phyloP scores from a whole-genome alignment of 2,888 invertebrate species.

The Ophioninae sp. region DNA sequence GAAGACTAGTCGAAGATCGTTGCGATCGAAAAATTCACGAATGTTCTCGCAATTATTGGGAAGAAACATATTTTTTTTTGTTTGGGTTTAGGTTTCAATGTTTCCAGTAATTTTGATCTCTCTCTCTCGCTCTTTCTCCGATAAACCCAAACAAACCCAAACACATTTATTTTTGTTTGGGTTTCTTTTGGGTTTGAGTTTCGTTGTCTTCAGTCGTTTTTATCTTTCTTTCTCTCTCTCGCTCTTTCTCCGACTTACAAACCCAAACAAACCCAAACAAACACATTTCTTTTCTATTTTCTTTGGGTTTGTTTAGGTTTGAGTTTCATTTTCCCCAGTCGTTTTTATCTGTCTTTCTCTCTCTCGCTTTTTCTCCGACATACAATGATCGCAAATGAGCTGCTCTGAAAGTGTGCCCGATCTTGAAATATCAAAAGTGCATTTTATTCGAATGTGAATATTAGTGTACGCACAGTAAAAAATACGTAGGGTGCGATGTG shows the following conservation, averaged over 20 bases:
- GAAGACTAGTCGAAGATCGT: slow-evolving; percentile 73
- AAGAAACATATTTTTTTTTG: neutral
- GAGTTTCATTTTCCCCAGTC: no score
- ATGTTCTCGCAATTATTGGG: neutral
- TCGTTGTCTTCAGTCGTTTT: no score
- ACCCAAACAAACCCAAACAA: neutral
- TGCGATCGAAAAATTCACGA: slow-evolving; percentile 60
- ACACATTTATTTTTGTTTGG: no score
- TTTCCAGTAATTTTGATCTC: neutral
- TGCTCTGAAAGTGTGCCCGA: slow-evolving; percentile 58
- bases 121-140: neutral
- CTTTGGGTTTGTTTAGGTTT: neutral
- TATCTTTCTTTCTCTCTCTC: neutral
- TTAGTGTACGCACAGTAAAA: slow-evolving; percentile 39
- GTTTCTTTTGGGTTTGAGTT: neutral
- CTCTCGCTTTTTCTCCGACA: neutral
- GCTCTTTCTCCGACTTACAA: neutral
- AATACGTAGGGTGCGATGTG: slow-evolving; percentile 55
- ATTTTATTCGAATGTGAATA: slow-evolving; percentile 65
- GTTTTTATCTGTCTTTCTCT: no score
- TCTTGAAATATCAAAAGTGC: slow-evolving; percentile 72
- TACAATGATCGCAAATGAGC: slow-evolving; percentile 32
- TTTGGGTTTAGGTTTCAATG: no score
- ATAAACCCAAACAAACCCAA: neutral
- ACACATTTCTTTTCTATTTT: no score